A percentile compares a stretch with the other conserved stretches of the same genome.
Evolutionary conservation across 2,113 vertebrate genomes (phyloP).

Genomic region (Hiodon tergisus): DNA sequence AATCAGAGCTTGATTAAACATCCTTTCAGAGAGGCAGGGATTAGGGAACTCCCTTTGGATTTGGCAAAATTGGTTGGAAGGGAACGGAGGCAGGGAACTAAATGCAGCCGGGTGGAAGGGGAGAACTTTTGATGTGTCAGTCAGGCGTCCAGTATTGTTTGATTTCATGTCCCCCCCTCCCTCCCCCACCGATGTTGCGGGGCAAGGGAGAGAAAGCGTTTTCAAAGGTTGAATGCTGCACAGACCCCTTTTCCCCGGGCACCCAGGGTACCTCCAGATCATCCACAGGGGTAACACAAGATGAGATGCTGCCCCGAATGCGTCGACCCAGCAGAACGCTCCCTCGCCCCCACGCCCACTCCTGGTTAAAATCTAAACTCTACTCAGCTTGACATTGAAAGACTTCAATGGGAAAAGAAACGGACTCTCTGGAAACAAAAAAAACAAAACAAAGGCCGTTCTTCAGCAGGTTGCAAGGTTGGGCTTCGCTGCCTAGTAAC

Average conservation of each 20-base stretch:
- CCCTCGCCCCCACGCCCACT: not conserved
- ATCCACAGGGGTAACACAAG: not conserved
- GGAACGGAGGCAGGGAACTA: not conserved
- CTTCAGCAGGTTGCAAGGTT: too few relatives aligned
- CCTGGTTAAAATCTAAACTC: not conserved
- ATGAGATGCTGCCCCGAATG: conserved; percentile 13
- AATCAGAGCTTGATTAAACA: conserved; percentile 49
- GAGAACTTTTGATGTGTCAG: conserved; percentile 27
- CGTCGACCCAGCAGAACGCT: conserved; percentile 7
- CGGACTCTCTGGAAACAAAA: not conserved
- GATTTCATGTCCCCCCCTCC: conserved; percentile 13
- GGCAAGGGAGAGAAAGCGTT: conserved; percentile 14
- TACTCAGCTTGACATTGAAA: conserved; percentile 10
- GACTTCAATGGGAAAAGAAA: conserved; percentile 11
- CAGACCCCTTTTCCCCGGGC: too few relatives aligned
- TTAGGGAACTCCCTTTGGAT: conserved; percentile 47
- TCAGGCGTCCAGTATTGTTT: conserved; percentile 28
- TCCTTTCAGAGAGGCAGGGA: conserved; percentile 43
- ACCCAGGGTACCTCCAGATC: not conserved
- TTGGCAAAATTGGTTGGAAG: conserved; percentile 35
- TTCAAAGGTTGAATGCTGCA: not conserved
- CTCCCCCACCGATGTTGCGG: conserved; percentile 15
- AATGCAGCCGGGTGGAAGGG: conserved; percentile 8
- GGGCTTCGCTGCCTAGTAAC: too few relatives aligned
- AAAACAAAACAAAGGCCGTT: not conserved